These are phyloP conservation scores for Aspiorhynchus laticeps DNA, from an alignment of 2,113 vertebrate species.

Conservation along the genomic window DNA sequence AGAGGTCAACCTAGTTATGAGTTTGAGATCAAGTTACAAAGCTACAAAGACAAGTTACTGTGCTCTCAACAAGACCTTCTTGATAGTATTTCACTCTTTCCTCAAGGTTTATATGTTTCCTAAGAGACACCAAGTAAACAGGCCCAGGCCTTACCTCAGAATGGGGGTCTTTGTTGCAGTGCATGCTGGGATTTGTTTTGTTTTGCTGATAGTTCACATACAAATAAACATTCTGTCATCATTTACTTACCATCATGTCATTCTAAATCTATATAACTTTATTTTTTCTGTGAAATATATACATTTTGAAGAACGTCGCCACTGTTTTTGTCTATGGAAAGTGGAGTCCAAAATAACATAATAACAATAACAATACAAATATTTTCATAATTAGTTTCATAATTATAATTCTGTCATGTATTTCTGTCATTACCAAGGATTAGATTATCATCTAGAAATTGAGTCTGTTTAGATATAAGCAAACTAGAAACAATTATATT, in stretches of 20 bases:
- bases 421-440: background rate
- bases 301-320: background rate
- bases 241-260: background rate
- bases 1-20: no score
- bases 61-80: no score
- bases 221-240: background rate
- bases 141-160: background rate
- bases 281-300: background rate
- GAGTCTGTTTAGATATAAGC: background rate
- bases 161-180: background rate
- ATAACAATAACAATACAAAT: background rate
- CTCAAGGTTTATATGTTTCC: background rate
- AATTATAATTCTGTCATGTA: background rate
- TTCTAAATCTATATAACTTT: background rate
- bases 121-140: background rate
- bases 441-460: background rate
- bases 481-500: background rate
- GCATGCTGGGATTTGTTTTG: background rate
- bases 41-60: no score
- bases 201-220: background rate
- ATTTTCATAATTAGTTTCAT: no score
- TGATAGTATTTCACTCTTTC: no score
- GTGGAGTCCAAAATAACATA: background rate
- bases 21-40: no score
- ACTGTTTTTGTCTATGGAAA: no score